Base-by-base conservation (phyloP, 2,888 invertebrate genomes). In the Melanostoma scalare region DNA sequence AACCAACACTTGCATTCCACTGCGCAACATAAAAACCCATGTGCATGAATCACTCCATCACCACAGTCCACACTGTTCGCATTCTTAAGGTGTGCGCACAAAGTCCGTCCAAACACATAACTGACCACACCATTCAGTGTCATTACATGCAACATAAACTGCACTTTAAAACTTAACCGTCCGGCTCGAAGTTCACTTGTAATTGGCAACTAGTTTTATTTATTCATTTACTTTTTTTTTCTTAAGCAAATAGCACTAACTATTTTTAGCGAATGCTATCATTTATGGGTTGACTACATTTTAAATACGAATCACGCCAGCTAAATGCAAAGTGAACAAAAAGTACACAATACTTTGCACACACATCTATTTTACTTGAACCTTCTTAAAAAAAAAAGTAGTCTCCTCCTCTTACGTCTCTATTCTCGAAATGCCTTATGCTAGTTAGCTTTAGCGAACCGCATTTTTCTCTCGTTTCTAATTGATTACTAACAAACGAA, bases 401-500 rank as follows among this genome's bases (percentile, higher is more conserved):
- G 20, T 20, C 20, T 20, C 20, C 71, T 35, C 46, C 42, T 35
- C 81, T 48, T 30, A 36, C 33, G 33, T 46, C 58, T 31, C 9
- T 33, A 42, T 10, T 56, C 55, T 10, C 44, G 40, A 61, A 53
- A 60, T 75, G 50, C 44, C 63, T 52, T 69, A 48, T 61, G 68
- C 56, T 77, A 72, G 81, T 58, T 69, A 67, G 56, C 79, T 77
- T 53, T 50, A 71, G 55, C 30, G 74, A 79, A 79, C 74, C 79
- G 74, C 84, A 78, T 79, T 76, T 81, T 80, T 73, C 60, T 65
- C 69, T 75, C 79, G 50, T 69, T 78, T 84, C 79, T 84, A 84
- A 84, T 84, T 84, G 84, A 84, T 84, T 84, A 84, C 79, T 67
- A 84, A 75, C 84, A 75, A 84, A 79, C 84, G 74, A 84, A 84